These are phyloP conservation scores for Tapera naevia DNA, from an alignment of 2,797 vertebrate genomes.

Conservation along the genomic window DNA sequence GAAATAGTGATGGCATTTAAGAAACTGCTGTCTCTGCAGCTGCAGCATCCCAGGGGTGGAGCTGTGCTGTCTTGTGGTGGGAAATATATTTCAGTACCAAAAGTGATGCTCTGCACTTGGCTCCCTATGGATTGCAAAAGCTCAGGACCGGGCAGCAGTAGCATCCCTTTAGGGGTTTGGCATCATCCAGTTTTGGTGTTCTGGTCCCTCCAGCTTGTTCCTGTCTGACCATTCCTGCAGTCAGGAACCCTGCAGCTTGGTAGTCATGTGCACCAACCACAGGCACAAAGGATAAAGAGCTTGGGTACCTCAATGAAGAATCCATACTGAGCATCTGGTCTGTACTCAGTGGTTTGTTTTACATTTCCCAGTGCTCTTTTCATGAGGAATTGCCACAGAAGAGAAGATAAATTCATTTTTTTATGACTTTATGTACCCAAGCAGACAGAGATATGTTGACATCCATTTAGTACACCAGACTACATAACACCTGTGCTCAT, in stretches of 20 bases:
- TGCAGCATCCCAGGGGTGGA: background rate
- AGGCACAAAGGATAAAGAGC: background rate
- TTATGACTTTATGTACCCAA: background rate
- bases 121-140: background rate
- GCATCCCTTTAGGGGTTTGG: background rate
- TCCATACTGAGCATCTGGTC: background rate
- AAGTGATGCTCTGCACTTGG: background rate
- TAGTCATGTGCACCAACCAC: fast-evolving
- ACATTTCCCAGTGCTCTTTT: background rate
- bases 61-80: background rate
- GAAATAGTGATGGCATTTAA: background rate
- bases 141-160: background rate
- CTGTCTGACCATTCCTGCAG: background rate
- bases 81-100: background rate
- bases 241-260: background rate
- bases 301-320: background rate
- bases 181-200: background rate
- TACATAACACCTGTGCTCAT: background rate
- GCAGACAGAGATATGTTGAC: background rate
- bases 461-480: background rate
- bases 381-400: background rate
- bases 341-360: background rate
- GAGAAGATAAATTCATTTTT: background rate
- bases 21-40: background rate
- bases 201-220: background rate